Evolutionary conservation across 2,888 invertebrate species (phyloP), one percentile per base, ranked within the genome.

Genomic region (Hecatera dysodea): DNA sequence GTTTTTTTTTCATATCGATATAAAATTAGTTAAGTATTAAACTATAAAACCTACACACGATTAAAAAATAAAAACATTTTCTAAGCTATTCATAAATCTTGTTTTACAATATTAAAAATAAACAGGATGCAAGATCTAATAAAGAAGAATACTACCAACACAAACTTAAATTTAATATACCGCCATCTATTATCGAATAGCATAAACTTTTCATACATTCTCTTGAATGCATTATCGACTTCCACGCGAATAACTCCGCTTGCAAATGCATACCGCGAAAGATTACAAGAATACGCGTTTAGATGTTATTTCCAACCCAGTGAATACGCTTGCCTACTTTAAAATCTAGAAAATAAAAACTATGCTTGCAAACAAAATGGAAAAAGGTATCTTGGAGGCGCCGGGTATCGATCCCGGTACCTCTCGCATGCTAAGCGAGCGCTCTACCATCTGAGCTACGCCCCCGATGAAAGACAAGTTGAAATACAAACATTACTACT

Each of bases 381-480:
- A 85, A 85, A 91, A 88, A 88, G 82, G 0, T 0, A 0, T 0
- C 0, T 88, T 96, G 96, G 96, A 96, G 95, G 96, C 95, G 96
- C 96, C 95, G 96, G 96, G 96, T 95, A 96, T 96, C 96, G 96
- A 96, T 96, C 95, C 96, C 96, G 95, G 96, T 96, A 96, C 96
- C 95, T 96, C 96, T 96, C 96, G 92, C 96, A 96, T 96, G 95
- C 95, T 96, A 96, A 96, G 96, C 96, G 96, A 96, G 96, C 96
- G 93, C 93, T 93, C 93, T 93, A 93, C 93, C 93, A 91, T 91
- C 91, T 91, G 91, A 91, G 91, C 91, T 91, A 91, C 91, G 90
- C 91, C 91, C 91, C 91, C 91, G 62, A 2, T 75, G 11, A 0
- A 0, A 0, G 0, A 0, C 0, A 0, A 0, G 0, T 0, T 1